Percentiles rank a stretch among this genome's conserved stretches.
Evolutionary conservation across 2,113 vertebrate genomes (phyloP).

Genomic region (Nothobranchius furzeri): DNA sequence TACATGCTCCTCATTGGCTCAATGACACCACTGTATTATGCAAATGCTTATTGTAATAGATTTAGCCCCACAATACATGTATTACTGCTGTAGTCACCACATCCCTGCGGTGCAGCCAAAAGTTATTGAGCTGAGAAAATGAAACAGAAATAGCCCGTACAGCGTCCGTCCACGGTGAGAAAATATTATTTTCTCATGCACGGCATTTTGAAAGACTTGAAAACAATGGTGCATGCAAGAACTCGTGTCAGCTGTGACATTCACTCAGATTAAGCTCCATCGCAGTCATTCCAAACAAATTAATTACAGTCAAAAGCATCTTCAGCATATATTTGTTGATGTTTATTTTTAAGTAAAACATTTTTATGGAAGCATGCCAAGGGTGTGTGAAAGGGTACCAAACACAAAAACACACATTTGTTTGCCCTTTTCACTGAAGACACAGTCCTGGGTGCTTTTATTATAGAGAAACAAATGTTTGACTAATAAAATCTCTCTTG

Average conservation of each 20-base stretch:
- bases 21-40: constrained; percentile 66
- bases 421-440: constrained; percentile 70
- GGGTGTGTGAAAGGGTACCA: constrained; percentile 15
- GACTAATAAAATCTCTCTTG: constrained; percentile 75
- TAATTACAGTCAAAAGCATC: constrained; percentile 44
- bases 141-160: constrained; percentile 64
- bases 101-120: constrained; percentile 69
- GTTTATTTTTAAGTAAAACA: not conserved
- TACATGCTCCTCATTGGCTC: constrained; percentile 72
- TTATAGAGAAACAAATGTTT: constrained; percentile 77
- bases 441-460: constrained; percentile 48
- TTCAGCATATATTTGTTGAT: constrained; percentile 2
- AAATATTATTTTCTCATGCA: constrained; percentile 62
- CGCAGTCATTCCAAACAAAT: constrained; percentile 52
- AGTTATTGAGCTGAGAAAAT: constrained; percentile 76
- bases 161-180: constrained; percentile 51
- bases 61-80: constrained; percentile 66
- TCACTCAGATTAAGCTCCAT: constrained; percentile 45
- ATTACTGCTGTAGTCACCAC: constrained; percentile 61
- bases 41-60: constrained; percentile 73
- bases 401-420: constrained; percentile 65
- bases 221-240: constrained; percentile 60
- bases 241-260: constrained; percentile 48
- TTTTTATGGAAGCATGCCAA: constrained; percentile 28
- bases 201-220: constrained; percentile 51